These are phyloP conservation scores for Pristionchus maxplancki DNA, from an alignment of 2,888 invertebrate genomes.

Conservation along the genomic window DNA sequence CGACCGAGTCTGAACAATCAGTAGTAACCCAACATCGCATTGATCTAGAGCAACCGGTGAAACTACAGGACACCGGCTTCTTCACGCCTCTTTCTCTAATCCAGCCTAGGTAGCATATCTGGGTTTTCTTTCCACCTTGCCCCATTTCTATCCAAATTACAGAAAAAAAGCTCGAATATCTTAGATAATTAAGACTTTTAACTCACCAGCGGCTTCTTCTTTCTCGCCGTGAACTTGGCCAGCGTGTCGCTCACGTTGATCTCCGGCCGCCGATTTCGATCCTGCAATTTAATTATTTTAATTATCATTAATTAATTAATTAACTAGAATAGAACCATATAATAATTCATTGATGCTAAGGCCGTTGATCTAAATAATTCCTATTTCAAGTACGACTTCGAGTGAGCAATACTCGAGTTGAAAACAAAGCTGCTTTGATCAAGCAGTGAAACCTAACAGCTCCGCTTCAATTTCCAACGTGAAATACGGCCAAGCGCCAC, in stretches of 20 bases:
- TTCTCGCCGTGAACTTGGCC: constrained; percentile 1
- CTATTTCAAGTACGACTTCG: too few species aligned
- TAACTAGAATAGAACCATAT: neutral
- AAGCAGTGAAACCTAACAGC: neutral
- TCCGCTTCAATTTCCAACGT: neutral
- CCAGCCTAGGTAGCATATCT: too few species aligned
- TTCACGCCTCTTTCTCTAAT: too few species aligned
- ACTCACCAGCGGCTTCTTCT: constrained; percentile 28
- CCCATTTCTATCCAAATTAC: neutral
- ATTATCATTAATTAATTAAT: neutral
- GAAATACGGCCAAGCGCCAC: neutral
- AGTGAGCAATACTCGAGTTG: neutral
- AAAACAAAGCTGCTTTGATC: neutral
- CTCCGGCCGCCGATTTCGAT: constrained; percentile 8
- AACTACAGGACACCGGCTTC: too few species aligned
- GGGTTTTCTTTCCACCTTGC: too few species aligned
- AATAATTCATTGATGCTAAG: too few species aligned
- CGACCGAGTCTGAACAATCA: too few species aligned
- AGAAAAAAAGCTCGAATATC: too few species aligned
- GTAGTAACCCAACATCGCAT: too few species aligned
- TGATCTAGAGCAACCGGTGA: too few species aligned
- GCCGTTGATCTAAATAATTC: too few species aligned
- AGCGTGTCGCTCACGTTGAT: neutral
- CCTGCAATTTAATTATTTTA: neutral
- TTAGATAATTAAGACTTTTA: too few species aligned